phyloP scores from a whole-genome alignment of 2,888 invertebrate genomes.

The Entomobrya proxima region DNA sequence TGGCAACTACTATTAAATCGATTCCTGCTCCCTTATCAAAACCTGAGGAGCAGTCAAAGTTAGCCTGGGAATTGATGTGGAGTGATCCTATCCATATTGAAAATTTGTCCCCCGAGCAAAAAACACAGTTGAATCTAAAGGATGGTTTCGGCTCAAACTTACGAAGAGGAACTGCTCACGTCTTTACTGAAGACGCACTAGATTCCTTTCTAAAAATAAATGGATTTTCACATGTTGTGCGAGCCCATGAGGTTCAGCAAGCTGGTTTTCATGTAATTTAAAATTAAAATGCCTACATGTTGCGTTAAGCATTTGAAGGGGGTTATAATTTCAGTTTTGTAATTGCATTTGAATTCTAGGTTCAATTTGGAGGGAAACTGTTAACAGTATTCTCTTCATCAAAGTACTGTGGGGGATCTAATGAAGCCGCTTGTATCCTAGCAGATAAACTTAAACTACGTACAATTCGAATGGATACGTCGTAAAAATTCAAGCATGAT shows the following conservation, averaged over 20 bases:
- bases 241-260: conserved; percentile 86
- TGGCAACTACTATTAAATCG: conserved; percentile 82
- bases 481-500: neutral
- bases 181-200: conserved; percentile 84
- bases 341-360: conserved; percentile 78
- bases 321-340: neutral
- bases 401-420: conserved; percentile 84
- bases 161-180: conserved; percentile 85
- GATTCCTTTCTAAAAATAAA: conserved; percentile 83
- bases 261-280: conserved; percentile 83
- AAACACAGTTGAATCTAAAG: conserved; percentile 79
- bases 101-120: conserved; percentile 49
- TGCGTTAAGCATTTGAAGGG: neutral
- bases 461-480: conserved; percentile 81
- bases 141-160: conserved; percentile 84
- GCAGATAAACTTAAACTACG: conserved; percentile 83
- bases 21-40: conserved; percentile 83
- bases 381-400: conserved; percentile 87
- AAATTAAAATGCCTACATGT: neutral
- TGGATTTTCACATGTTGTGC: conserved; percentile 83
- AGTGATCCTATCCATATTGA: conserved; percentile 84
- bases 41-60: conserved; percentile 83
- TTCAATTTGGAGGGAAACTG: conserved; percentile 84
- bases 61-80: conserved; percentile 89
- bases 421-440: conserved; percentile 85